Base-by-base conservation (phyloP, 2,888 invertebrate genomes). In the Dryadula phaetusa region DNA sequence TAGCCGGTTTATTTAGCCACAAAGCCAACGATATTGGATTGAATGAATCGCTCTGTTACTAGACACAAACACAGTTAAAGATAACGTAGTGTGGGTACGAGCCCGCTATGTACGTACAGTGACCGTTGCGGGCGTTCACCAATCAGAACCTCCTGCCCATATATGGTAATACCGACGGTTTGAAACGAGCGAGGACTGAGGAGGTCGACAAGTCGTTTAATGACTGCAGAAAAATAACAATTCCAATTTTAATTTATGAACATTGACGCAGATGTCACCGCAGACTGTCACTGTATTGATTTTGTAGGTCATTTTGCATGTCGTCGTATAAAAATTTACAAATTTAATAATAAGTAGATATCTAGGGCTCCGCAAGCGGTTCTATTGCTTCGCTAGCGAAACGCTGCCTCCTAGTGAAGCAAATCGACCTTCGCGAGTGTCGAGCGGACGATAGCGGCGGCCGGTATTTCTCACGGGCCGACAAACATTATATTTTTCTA, bases 121-220 rank as follows among this genome's bases (percentile, higher is more conserved):
- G 88, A 93, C 92, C 92, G 93, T 92, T 89, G 88, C 79, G 77
- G 74, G 77, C 77, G 84, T 90, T 81, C 73, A 91, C 96, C 96
- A 96, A 96, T 96, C 93, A 92, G 86, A 88, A 83, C 77, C 81
- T 94, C 94, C 95, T 96, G 95, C 94, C 96, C 96, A 95, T 96
- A 96, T 96, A 96, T 95, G 96, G 96, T 95, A 94, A 95, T 94
- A 93, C 94, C 94, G 94, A 93, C 94, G 93, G 93, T 93, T 86
- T 85, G 82, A 81, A 79, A 77, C 81, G 87, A 86, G 83, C 86
- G 83, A 90, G 92, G 88, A 90, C 91, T 87, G 92, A 90, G 92
- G 88, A 88, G 86, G 72, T 72, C 64, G 66, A 34, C 62, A 64
- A 63, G 60, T 73, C 68, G 69, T 60, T 52, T 65, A 66, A 66